Evolutionary conservation across 2,888 invertebrate genomes (phyloP), one percentile per base, ranked within the genome.

Genomic region (Drosophila mayaguana): DNA sequence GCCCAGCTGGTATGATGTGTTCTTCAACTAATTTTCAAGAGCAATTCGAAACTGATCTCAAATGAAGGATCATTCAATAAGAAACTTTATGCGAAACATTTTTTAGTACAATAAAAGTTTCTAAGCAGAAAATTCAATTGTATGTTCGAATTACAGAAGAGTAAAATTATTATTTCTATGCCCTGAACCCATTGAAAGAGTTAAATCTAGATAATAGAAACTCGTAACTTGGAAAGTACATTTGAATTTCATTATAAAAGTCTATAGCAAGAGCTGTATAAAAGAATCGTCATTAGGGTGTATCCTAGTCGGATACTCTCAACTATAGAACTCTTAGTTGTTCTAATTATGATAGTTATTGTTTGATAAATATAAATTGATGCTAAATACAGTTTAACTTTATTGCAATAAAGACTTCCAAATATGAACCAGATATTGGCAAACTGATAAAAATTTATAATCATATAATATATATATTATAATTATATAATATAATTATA

Each of bases 1-100:
- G 50, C 61, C 68, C 32, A 82, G 70, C 46, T 84, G 85, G 85
- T 77, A 70, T n/a, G 69, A 89, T 56, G 66, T 81, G 4, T 69
- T 87, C 48, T 72, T 87, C n/a, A 73, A 71, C 43, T 83, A 36
- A 40, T 6, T 7, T 3, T 16, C 0, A 36, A 22, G 20, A 63
- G 18, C 28, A 11, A 0, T 0, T 25, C 6, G 12, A n/a, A 16
- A 7, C 22, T 22, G 38, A 9, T 50, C 7, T 60, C 12, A 40
- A 14, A 20, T 8, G 0, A 25, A 12, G 12, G 32, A 42, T 18
- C 12, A 28, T n/a, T n/a, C n/a, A 28, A 1, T 18, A 3, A 51
- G 12, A 50, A 40, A 36, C n/a, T 22, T n/a, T 22, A 11, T 25
- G 7, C 1, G 1, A 16, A 9, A 16, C 9, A 36, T 53, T 22